phyloP scores from a whole-genome alignment of 2,797 vertebrate genomes.

The Danio kyathit region DNA sequence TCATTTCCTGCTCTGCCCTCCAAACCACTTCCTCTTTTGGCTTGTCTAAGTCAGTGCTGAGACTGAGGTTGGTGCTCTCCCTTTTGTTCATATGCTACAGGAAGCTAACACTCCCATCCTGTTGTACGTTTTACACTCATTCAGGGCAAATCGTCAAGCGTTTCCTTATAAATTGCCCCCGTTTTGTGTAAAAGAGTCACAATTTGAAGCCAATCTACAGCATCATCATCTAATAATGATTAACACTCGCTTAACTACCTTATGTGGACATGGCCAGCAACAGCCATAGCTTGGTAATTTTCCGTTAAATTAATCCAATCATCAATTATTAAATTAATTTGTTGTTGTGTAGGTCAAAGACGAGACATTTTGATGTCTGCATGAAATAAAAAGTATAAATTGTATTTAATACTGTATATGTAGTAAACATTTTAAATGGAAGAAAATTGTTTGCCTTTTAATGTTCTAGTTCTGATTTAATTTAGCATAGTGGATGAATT shows the following conservation, averaged over 20 bases:
- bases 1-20: conserved; percentile 74
- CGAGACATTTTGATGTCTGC: no score
- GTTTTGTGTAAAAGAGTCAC: neutral
- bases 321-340: no score
- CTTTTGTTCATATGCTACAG: conserved; percentile 73
- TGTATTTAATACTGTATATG: no score
- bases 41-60: conserved; percentile 63
- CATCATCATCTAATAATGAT: neutral
- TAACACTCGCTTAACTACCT: neutral
- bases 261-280: neutral
- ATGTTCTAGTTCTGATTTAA: no score
- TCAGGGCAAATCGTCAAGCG: neutral
- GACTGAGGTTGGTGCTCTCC: conserved; percentile 69
- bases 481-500: no score
- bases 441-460: no score
- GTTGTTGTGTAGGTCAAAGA: no score
- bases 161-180: conserved; percentile 6
- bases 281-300: neutral
- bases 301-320: neutral
- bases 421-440: no score
- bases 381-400: no score
- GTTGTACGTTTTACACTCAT: conserved; percentile 59
- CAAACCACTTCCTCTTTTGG: conserved; percentile 75
- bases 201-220: neutral
- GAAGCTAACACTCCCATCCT: conserved; percentile 81